Conservation (phyloP, 2,797 vertebrate species). For the Spea hammondii region DNA sequence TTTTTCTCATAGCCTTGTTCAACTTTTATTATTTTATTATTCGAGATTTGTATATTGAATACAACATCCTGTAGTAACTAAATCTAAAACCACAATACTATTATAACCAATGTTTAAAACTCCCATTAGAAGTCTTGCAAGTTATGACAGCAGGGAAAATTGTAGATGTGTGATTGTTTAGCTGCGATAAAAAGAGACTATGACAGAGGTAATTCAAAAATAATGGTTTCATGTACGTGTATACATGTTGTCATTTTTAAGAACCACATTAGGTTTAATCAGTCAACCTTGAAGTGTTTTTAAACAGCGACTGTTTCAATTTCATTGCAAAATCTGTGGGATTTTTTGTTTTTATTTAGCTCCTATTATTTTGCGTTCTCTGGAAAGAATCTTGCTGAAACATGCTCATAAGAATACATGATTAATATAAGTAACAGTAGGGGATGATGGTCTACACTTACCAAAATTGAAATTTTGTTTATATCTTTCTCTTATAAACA, state of each 20-base stretch:
- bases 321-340: background rate
- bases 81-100: background rate
- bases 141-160: conserved; percentile 5
- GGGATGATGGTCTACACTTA: background rate
- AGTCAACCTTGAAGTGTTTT: background rate
- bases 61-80: background rate
- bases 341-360: background rate
- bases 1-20: too few relatives aligned
- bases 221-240: background rate
- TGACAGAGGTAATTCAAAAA: background rate
- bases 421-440: background rate
- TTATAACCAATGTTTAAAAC: background rate
- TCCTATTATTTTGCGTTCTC: background rate
- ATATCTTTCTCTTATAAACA: too few relatives aligned
- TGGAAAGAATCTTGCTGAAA: background rate
- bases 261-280: background rate
- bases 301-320: background rate
- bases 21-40: background rate
- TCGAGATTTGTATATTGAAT: background rate
- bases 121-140: background rate
- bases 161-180: background rate
- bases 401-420: background rate
- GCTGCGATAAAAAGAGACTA: background rate
- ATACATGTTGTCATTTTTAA: conserved; percentile 13
- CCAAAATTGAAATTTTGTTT: background rate